Evolutionary conservation across 2,888 invertebrate species (phyloP).

Genomic region (Drosophila quinaria): DNA sequence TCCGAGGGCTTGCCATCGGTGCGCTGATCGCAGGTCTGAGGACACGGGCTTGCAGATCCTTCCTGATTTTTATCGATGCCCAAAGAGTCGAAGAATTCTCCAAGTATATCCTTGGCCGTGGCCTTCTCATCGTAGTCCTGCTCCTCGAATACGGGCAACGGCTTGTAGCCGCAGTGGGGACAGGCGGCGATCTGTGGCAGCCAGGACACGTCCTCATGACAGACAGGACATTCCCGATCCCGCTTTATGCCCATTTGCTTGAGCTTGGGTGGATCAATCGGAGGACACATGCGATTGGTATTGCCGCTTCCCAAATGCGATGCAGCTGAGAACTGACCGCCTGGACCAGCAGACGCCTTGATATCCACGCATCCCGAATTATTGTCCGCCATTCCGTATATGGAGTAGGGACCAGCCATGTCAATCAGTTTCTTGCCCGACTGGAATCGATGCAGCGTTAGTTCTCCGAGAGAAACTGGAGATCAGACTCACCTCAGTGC

Average conservation of each 20-base stretch:
- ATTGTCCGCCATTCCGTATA: constrained; percentile 28
- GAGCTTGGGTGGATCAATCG: constrained; percentile 40
- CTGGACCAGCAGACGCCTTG: constrained; percentile 19
- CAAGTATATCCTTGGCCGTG: constrained; percentile 80
- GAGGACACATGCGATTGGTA: constrained; percentile 46
- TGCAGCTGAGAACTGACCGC: constrained; percentile 44
- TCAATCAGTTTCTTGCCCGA: constrained; percentile 28
- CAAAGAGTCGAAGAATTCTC: constrained; percentile 63
- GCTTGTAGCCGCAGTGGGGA: constrained; percentile 83
- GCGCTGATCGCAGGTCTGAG: constrained; percentile 29
- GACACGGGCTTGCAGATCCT: constrained; percentile 12
- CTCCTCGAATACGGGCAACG: constrained; percentile 71
- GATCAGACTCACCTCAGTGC: constrained; percentile 34
- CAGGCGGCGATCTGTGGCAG: constrained; percentile 85
- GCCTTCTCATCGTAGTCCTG: constrained; percentile 74
- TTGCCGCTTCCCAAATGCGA: constrained; percentile 51
- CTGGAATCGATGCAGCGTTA: background rate
- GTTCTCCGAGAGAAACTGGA: background rate
- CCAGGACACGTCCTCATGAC: constrained; percentile 82
- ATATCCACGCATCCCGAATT: constrained; percentile 36
- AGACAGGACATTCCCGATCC: constrained; percentile 72
- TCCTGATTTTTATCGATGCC: constrained; percentile 14
- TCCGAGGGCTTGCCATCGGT: constrained; percentile 50
- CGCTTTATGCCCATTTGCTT: constrained; percentile 48
- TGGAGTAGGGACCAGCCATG: constrained; percentile 61